phyloP scores from a whole-genome alignment of 2,888 invertebrate genomes.

The Apotomis turbidana region DNA sequence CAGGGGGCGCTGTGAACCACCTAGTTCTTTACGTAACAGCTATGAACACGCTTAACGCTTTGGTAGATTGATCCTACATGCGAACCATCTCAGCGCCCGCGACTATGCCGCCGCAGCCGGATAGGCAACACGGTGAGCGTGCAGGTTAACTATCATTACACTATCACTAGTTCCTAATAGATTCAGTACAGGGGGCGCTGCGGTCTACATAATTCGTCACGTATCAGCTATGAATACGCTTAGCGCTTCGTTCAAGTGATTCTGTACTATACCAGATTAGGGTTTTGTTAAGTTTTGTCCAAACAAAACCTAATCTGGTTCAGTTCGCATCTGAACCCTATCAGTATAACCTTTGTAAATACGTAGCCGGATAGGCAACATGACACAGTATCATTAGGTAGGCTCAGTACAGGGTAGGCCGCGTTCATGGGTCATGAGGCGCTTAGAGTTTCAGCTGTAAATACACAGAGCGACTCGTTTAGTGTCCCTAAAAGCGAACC shows the following conservation, averaged over 20 bases:
- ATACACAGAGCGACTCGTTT: constrained; percentile 91
- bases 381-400: constrained; percentile 54
- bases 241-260: constrained; percentile 94
- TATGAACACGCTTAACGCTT: too few species aligned
- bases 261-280: too few species aligned
- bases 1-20: too few species aligned
- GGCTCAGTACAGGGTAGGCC: too few species aligned
- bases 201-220: neutral
- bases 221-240: constrained; percentile 88
- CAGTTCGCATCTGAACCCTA: constrained; percentile 79
- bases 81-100: constrained; percentile 97
- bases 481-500: too few species aligned
- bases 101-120: constrained; percentile 89
- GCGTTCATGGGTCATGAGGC: too few species aligned
- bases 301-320: too few species aligned
- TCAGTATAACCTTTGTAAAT: constrained; percentile 95
- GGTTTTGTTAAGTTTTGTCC: too few species aligned
- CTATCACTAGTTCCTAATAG: neutral
- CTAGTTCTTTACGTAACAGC: too few species aligned
- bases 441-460: neutral
- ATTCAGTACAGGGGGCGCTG: neutral
- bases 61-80: constrained; percentile 86
- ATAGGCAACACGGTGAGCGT: constrained; percentile 85
- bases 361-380: constrained; percentile 89
- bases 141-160: neutral